Conservation (phyloP, 2,888 invertebrate genomes). For the Slavum lentiscoides region DNA sequence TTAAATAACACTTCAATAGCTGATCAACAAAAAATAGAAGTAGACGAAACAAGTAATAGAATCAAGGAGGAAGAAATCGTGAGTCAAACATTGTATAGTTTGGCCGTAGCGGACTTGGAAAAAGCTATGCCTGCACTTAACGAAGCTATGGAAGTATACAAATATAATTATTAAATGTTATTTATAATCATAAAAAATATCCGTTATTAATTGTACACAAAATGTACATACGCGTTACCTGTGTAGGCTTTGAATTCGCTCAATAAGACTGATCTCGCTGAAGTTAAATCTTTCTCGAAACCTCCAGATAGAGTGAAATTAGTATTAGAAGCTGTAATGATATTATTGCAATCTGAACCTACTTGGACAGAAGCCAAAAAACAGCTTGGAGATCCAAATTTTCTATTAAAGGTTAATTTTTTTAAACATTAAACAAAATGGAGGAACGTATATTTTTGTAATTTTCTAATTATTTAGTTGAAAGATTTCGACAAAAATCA, state of each 20-base stretch:
- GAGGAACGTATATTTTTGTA: background rate
- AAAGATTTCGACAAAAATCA: slow-evolving; percentile 88
- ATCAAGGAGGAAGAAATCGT: slow-evolving; percentile 80
- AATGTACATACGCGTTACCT: slow-evolving; percentile 8
- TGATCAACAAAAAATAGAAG: slow-evolving; percentile 77
- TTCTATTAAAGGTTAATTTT: slow-evolving; percentile 65
- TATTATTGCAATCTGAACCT: slow-evolving; percentile 75
- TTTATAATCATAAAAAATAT: background rate
- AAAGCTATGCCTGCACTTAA: slow-evolving; percentile 85
- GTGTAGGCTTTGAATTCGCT: slow-evolving; percentile 72
- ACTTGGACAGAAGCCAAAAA: slow-evolving; percentile 87
- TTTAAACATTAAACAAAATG: background rate
- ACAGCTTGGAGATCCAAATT: slow-evolving; percentile 80
- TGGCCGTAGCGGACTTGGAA: slow-evolving; percentile 65
- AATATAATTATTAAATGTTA: background rate
- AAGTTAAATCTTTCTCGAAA: slow-evolving; percentile 86
- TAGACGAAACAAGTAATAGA: slow-evolving; percentile 72
- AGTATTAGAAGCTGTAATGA: slow-evolving; percentile 63
- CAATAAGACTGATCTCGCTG: slow-evolving; percentile 84
- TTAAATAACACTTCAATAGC: slow-evolving; percentile 79
- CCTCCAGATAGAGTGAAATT: slow-evolving; percentile 84
- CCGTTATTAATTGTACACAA: background rate
- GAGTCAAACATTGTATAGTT: slow-evolving; percentile 74
- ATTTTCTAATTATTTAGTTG: slow-evolving; percentile 61
- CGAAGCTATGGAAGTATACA: slow-evolving; percentile 71